Percentiles rank a stretch among this genome's conserved stretches.
Evolutionary conservation across 2,888 invertebrate genomes (phyloP).

Genomic region (Torymus tubicola): DNA sequence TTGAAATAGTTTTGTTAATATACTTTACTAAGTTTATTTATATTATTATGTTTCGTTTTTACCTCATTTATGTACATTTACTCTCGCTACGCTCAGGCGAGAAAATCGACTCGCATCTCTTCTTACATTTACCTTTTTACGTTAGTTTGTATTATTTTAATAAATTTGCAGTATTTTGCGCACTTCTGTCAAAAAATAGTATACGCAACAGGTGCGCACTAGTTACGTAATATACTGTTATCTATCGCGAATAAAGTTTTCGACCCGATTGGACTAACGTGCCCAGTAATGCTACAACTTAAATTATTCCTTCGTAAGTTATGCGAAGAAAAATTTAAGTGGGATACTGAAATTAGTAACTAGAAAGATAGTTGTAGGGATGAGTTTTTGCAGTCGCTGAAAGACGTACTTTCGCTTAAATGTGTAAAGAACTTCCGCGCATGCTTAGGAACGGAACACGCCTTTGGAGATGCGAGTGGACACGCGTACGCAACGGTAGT

Average conservation of each 20-base stretch:
- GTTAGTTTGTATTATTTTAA: too few species aligned
- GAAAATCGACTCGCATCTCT: too few species aligned
- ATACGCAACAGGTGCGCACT: too few species aligned
- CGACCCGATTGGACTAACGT: slow-evolving; percentile 37
- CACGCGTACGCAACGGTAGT: slow-evolving; percentile 12
- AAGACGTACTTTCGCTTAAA: neutral
- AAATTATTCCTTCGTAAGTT: slow-evolving; percentile 22
- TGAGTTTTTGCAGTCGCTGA: slow-evolving; percentile 7
- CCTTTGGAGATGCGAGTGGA: slow-evolving; percentile 35
- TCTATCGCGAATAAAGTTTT: slow-evolving; percentile 33
- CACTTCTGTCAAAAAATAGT: too few species aligned
- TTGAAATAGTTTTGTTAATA: too few species aligned
- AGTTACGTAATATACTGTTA: too few species aligned
- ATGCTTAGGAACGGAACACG: slow-evolving; percentile 1
- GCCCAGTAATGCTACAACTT: slow-evolving; percentile 34
- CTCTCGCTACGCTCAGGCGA: too few species aligned
- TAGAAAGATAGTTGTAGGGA: neutral
- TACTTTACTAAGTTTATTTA: too few species aligned
- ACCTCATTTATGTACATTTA: too few species aligned
- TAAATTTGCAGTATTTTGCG: too few species aligned
- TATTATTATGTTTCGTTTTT: too few species aligned
- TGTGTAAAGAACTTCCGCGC: slow-evolving; percentile 1
- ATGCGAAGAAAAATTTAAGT: slow-evolving; percentile 3
- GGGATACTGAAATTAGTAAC: slow-evolving; percentile 13
- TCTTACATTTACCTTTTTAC: too few species aligned